Percentiles rank a stretch among this genome's conserved stretches.
Evolutionary conservation across 2,888 invertebrate species (phyloP).

Genomic region (Stenoptilia bipunctidactyla): DNA sequence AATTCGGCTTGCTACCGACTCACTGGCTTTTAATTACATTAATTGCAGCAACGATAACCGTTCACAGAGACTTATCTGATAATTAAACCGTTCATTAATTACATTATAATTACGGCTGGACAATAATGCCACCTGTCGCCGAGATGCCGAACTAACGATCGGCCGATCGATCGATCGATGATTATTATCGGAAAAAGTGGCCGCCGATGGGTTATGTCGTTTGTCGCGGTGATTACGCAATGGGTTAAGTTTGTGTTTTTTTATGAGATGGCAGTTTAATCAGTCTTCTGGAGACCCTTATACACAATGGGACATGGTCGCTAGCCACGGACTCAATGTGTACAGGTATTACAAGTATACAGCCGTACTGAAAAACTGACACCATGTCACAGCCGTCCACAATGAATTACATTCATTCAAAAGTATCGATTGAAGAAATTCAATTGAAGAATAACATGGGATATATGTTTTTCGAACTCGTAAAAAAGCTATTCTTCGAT

Average conservation of each 20-base stretch:
- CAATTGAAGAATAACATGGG: too few species aligned
- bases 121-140: slow-evolving; percentile 55
- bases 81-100: slow-evolving; percentile 60
- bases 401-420: too few species aligned
- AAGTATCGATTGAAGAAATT: too few species aligned
- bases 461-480: too few species aligned
- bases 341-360: too few species aligned
- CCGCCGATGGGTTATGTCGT: not conserved
- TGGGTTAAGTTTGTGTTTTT: not conserved
- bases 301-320: too few species aligned
- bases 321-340: too few species aligned
- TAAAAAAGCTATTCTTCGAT: too few species aligned
- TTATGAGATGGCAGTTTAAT: too few species aligned
- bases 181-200: not conserved
- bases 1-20: slow-evolving; percentile 5
- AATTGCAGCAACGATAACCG: slow-evolving; percentile 55
- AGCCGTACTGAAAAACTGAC: too few species aligned
- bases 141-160: slow-evolving; percentile 48
- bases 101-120: slow-evolving; percentile 56
- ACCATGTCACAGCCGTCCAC: too few species aligned
- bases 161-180: slow-evolving; percentile 26
- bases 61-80: slow-evolving; percentile 39
- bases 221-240: not conserved
- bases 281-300: too few species aligned
- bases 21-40: slow-evolving; percentile 37